Conservation (phyloP, 2,113 vertebrate genomes). For the Epinephelus cyanopodus region DNA sequence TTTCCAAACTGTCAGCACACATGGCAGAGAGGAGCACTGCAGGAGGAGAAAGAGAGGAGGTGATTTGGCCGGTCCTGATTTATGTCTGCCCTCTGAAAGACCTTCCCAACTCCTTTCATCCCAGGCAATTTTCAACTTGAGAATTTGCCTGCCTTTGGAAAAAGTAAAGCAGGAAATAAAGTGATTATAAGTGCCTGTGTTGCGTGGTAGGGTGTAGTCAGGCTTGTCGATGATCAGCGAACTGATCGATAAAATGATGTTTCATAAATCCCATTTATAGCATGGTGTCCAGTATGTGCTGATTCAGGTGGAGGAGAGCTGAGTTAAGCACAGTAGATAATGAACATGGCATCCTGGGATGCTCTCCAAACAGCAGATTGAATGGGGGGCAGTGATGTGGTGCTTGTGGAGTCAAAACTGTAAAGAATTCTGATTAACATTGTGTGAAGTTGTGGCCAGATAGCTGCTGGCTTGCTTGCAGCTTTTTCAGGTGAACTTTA, state of each 20-base stretch:
- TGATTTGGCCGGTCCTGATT: not conserved
- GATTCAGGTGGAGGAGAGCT: slow-evolving; percentile 49
- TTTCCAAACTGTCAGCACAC: not conserved
- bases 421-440: slow-evolving; percentile 17
- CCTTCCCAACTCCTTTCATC: not conserved
- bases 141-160: slow-evolving; percentile 12
- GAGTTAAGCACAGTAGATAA: slow-evolving; percentile 47
- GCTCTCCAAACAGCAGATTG: slow-evolving; percentile 50
- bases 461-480: not conserved
- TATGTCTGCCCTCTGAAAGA: not conserved
- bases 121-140: not conserved
- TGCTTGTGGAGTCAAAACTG: slow-evolving; percentile 7
- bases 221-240: slow-evolving; percentile 18
- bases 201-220: not conserved
- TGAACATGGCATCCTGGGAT: slow-evolving; percentile 30
- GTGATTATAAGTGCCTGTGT: not conserved
- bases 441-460: slow-evolving; percentile 28
- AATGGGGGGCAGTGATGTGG: slow-evolving; percentile 26
- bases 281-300: slow-evolving; percentile 53
- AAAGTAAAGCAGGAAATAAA: slow-evolving; percentile 11
- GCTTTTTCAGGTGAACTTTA: not conserved
- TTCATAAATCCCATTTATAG: slow-evolving; percentile 66
- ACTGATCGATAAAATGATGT: slow-evolving; percentile 57
- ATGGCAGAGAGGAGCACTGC: slow-evolving; percentile 5
- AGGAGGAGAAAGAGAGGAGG: not conserved